Evolutionary conservation across 2,113 vertebrate species (phyloP), one percentile per base, ranked within the genome.

Genomic region (Thunnus thynnus): DNA sequence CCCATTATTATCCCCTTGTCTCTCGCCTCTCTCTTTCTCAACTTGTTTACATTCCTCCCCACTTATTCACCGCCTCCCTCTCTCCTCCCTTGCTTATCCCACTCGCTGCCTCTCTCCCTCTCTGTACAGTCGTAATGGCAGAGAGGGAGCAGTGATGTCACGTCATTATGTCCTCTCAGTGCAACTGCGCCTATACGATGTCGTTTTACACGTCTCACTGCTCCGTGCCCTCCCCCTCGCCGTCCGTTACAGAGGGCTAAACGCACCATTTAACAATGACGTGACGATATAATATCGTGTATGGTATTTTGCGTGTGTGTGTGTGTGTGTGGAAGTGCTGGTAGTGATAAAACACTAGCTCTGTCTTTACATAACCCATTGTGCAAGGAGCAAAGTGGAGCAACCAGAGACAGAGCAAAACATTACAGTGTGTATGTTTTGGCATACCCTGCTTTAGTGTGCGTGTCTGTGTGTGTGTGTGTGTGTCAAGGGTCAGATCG

Each of bases 1-100:
- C 63, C 46, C 56, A 86, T 91, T 89, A 86, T 87, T 86, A 81
- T 56, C 67, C 83, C 84, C 85, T 70, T 30, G 85, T 83, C 75
- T 88, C 88, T 83, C 30, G 44, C 80, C 63, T 83, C 63, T 75
- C 57, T 72, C 77, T 75, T 66, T 76, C 83, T 67, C 82, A 57
- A 87, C 80, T 73, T 81, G 80, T 91, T 89, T 65, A 73, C 77
- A 81, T 82, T 78, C 70, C 51, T 81, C 69, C 61, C 55, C 36
- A 18, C 76, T 67, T 83, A 76, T 72, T 77, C 25, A 8, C 79
- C 50, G 9, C 58, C 71, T 67, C 60, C 12, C 56, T 20, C 58
- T 16, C 41, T 27, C 60, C 69, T 44, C 18, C n/a, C 18, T 32
- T 50, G 46, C 71, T 32, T 32, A 80, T 44, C 57, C 41, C 64